phyloP scores from a whole-genome alignment of 2,113 vertebrate genomes.

The Lagenorhynchus albirostris region DNA sequence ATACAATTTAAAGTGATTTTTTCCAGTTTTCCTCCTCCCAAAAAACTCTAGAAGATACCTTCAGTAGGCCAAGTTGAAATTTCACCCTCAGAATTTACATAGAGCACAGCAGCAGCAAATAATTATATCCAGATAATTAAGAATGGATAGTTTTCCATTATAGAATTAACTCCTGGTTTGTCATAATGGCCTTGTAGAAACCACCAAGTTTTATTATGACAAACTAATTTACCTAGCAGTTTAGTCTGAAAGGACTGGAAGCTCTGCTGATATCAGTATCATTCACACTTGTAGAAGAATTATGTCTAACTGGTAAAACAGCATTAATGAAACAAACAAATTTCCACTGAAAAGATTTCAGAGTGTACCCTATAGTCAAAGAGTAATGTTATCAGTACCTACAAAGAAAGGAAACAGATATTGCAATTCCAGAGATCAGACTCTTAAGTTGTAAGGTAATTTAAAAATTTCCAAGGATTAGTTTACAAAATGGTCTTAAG shows the following conservation, averaged over 20 bases:
- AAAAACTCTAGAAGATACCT: conserved; percentile 65
- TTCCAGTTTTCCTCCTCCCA: conserved; percentile 78
- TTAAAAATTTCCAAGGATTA: conserved; percentile 49
- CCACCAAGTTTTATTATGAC: not conserved
- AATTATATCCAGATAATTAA: conserved; percentile 51
- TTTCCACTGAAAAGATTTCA: conserved; percentile 47
- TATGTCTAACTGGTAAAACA: conserved; percentile 45
- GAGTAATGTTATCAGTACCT: conserved; percentile 2
- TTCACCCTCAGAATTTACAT: conserved; percentile 70
- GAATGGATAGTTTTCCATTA: conserved; percentile 57
- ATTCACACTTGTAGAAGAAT: conserved; percentile 19
- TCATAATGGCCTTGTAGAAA: conserved; percentile 22
- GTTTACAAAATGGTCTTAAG: conserved; percentile 51
- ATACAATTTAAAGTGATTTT: conserved; percentile 70
- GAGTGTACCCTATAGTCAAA: not conserved
- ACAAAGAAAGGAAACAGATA: conserved; percentile 45
- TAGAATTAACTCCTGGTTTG: conserved; percentile 35
- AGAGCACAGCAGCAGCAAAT: conserved; percentile 73
- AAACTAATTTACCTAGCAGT: conserved; percentile 7
- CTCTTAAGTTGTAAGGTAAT: conserved; percentile 48
- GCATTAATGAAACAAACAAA: conserved; percentile 51
- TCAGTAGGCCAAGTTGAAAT: conserved; percentile 77
- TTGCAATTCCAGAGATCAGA: conserved; percentile 37
- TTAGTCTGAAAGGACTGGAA: not conserved
- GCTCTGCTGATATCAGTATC: not conserved